Conservation (phyloP, 2,113 vertebrate species). For the Struthidea cinerea region DNA sequence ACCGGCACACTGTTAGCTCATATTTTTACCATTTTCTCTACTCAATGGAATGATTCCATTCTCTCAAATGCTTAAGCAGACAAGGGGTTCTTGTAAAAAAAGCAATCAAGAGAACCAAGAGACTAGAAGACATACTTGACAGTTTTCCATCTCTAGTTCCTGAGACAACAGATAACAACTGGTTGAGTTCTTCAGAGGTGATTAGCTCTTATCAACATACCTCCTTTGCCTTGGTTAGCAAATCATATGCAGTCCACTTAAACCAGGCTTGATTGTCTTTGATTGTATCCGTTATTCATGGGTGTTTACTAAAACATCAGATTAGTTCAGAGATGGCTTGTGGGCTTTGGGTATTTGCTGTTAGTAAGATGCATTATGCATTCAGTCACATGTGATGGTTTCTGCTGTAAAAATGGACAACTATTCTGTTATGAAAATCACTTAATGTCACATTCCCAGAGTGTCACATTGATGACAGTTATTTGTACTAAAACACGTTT, state of each 20-base stretch:
- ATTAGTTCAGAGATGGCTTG: background rate
- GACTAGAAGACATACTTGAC: background rate
- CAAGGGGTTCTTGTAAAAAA: background rate
- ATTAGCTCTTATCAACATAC: background rate
- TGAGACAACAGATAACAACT: background rate
- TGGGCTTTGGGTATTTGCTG: background rate
- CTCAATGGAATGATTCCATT: background rate
- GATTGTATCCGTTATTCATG: slow-evolving; percentile 13
- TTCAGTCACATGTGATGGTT: background rate
- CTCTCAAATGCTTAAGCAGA: background rate
- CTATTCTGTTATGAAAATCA: background rate
- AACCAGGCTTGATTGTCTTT: background rate
- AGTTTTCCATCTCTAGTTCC: background rate
- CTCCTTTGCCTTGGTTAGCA: background rate
- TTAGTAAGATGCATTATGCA: background rate
- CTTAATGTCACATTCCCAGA: background rate
- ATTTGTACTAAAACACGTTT: background rate
- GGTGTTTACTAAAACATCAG: background rate
- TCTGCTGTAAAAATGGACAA: background rate
- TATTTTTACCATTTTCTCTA: background rate
- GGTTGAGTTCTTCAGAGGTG: background rate
- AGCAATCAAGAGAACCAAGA: background rate
- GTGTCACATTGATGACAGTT: background rate
- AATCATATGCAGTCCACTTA: background rate
- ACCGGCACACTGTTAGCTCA: background rate